Percentiles rank a stretch among this genome's conserved stretches.
Conservation (phyloP, 2,888 invertebrate genomes). For the Dorcus hopei region DNA sequence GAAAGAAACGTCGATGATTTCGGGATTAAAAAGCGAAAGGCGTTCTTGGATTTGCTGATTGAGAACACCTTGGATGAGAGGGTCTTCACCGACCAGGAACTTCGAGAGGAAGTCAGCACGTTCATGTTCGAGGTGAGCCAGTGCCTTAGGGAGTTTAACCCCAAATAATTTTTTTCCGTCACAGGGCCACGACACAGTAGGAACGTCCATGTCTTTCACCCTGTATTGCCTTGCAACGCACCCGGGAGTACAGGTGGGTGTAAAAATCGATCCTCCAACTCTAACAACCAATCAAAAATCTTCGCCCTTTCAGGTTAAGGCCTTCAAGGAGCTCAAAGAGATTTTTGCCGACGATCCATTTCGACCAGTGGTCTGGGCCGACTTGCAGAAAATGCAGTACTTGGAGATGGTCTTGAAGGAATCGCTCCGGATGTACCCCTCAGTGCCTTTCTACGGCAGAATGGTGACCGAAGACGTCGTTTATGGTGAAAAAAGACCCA, state of each 20-base stretch:
- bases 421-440: constrained; percentile 54
- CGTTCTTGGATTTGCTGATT: constrained; percentile 52
- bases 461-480: constrained; percentile 47
- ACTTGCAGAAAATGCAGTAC: constrained; percentile 50
- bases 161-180: no score
- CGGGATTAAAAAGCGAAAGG: constrained; percentile 45
- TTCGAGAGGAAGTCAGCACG: constrained; percentile 57
- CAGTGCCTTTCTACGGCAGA: constrained; percentile 53
- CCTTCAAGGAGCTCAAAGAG: constrained; percentile 34
- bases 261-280: background rate
- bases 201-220: constrained; percentile 53
- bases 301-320: constrained; percentile 25
- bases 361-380: constrained; percentile 36
- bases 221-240: constrained; percentile 53
- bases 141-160: background rate
- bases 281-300: background rate
- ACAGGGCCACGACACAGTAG: constrained; percentile 56
- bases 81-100: constrained; percentile 49
- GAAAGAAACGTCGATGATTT: constrained; percentile 23
- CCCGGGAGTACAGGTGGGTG: constrained; percentile 45
- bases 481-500: constrained; percentile 38
- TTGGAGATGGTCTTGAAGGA: constrained; percentile 59
- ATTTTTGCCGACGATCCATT: constrained; percentile 31
- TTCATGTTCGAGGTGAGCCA: constrained; percentile 55
- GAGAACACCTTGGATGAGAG: constrained; percentile 49